Evolutionary conservation across 2,888 invertebrate genomes (phyloP).

Genomic region (Rugalucina vietnamica): DNA sequence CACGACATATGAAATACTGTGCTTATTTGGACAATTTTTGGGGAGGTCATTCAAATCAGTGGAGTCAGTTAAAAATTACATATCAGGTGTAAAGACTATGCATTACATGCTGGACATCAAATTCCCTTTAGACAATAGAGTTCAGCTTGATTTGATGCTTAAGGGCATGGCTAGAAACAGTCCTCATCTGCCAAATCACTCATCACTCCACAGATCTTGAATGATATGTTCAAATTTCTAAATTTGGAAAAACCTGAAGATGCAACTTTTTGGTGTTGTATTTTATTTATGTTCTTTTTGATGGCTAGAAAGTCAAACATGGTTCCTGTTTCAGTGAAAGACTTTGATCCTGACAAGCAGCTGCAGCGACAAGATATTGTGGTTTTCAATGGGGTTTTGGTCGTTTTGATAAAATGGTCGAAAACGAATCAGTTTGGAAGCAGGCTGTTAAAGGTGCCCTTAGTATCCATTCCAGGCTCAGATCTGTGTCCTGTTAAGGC

Average conservation of each 20-base stretch:
- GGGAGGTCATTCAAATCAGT: not conserved
- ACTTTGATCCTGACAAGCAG: not conserved
- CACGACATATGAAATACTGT: not conserved
- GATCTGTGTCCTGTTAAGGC: not conserved
- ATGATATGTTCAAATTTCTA: not conserved
- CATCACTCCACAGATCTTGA: not conserved
- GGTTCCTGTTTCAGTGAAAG: not conserved
- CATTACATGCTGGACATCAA: not conserved
- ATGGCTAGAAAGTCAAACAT: not conserved
- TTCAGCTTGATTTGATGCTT: not conserved
- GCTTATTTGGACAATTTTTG: not conserved
- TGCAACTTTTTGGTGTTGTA: not conserved
- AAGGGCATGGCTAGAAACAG: not conserved
- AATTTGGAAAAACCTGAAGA: not conserved
- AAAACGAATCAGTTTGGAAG: not conserved
- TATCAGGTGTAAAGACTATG: not conserved
- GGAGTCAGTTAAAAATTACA: not conserved
- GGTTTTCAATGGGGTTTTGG: not conserved
- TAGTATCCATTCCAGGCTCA: not conserved
- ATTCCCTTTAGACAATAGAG: not conserved
- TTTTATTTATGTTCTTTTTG: not conserved
- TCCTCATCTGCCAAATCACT: not conserved
- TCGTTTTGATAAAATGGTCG: not conserved
- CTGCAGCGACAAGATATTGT: not conserved
- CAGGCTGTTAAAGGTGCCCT: not conserved